Conservation (phyloP, 1,140 invertebrate genomes). For the Chymomyza costata region DNA sequence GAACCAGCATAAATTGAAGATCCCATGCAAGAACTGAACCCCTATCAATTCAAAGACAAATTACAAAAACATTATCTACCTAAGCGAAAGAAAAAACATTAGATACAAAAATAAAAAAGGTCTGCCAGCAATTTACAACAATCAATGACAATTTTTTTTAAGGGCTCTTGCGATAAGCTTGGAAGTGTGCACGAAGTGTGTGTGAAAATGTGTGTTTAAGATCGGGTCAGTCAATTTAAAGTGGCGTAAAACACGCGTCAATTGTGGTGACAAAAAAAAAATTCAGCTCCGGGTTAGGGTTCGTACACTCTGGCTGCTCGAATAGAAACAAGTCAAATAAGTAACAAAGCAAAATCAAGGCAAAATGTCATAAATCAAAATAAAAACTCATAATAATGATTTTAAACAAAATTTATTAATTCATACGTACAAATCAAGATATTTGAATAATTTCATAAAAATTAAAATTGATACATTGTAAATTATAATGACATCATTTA, state of each 20-base stretch:
- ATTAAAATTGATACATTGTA: slow-evolving; percentile 28
- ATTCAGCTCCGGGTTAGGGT: slow-evolving; percentile 12
- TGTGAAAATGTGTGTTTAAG: no score
- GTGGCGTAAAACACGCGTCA: no score
- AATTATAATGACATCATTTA: slow-evolving; percentile 2
- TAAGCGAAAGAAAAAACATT: slow-evolving; percentile 21
- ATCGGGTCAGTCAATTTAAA: no score
- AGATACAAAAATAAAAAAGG: slow-evolving; percentile 23
- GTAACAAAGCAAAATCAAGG: no score
- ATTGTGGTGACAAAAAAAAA: no score
- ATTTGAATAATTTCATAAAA: slow-evolving; percentile 31
- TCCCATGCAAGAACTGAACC: slow-evolving; percentile 28
- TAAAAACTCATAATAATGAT: no score
- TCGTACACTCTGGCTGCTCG: not conserved
- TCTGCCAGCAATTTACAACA: slow-evolving; percentile 36
- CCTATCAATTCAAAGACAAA: slow-evolving; percentile 35
- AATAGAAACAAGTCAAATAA: no score
- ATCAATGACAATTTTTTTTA: slow-evolving; percentile 48
- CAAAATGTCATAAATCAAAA: no score
- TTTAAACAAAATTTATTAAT: slow-evolving; percentile 36
- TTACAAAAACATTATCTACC: slow-evolving; percentile 9
- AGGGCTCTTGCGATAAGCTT: slow-evolving; percentile 49
- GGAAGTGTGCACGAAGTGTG: not conserved
- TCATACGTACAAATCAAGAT: slow-evolving; percentile 43
- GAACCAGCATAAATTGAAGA: slow-evolving; percentile 44